These are phyloP conservation scores for Oligia fasciuncula DNA, from an alignment of 2,888 invertebrate genomes.

Conservation along the genomic window DNA sequence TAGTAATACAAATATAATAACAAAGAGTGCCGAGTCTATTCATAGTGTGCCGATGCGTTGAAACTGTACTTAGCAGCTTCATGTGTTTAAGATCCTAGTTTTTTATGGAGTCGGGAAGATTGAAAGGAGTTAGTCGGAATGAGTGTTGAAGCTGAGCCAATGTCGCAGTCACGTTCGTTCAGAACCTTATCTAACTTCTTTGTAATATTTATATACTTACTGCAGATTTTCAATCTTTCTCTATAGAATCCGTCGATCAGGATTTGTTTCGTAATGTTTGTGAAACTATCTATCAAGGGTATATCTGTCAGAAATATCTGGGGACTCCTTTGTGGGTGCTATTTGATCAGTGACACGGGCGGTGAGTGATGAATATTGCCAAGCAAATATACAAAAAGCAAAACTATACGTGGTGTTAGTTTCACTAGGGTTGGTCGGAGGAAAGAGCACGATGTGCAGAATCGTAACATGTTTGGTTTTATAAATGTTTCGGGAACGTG, in stretches of 20 bases:
- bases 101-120: conserved; percentile 65
- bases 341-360: conserved; percentile 89
- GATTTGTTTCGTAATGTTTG: conserved; percentile 80
- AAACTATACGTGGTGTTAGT: conserved; percentile 88
- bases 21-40: conserved; percentile 84
- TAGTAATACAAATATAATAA: conserved; percentile 87
- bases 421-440: conserved; percentile 83
- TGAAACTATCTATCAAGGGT: conserved; percentile 85
- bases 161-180: conserved; percentile 52
- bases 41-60: conserved; percentile 76
- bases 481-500: conserved; percentile 10
- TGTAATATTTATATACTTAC: conserved; percentile 40
- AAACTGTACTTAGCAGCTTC: conserved; percentile 76
- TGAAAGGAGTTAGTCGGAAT: conserved; percentile 49
- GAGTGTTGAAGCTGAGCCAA: conserved; percentile 38
- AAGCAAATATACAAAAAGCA: conserved; percentile 90
- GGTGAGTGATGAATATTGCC: conserved; percentile 90
- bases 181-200: conserved; percentile 32
- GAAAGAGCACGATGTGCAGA: conserved; percentile 71
- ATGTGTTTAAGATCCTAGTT: conserved; percentile 73
- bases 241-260: conserved; percentile 72
- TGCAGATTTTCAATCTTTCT: conserved; percentile 58
- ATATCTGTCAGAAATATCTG: conserved; percentile 87
- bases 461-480: conserved; percentile 65
- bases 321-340: conserved; percentile 88